Conservation (phyloP, 2,113 vertebrate genomes). For the Antechinus flavipes region DNA sequence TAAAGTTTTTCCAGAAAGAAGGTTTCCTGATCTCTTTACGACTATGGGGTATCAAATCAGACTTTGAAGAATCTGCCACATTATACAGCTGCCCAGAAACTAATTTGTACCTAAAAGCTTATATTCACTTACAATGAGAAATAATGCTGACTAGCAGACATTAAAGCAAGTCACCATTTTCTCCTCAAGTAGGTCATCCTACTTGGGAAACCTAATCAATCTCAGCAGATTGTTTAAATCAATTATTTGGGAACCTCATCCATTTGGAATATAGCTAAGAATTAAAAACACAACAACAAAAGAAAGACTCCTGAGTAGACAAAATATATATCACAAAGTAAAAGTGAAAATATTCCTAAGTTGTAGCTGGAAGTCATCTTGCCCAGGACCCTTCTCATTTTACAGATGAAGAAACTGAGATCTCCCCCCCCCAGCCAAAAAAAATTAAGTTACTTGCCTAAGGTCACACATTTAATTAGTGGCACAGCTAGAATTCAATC, state of each 20-base stretch:
- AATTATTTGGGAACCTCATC: neutral
- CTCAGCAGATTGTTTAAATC: neutral
- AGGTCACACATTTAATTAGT: neutral
- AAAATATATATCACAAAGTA: neutral
- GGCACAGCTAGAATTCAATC: neutral
- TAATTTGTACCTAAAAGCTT: conserved; percentile 29
- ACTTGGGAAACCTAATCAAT: conserved; percentile 33
- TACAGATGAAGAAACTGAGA: neutral
- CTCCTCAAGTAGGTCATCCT: conserved; percentile 23
- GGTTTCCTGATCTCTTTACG: neutral
- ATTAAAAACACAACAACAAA: neutral
- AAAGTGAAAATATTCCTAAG: neutral
- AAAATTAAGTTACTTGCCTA: neutral
- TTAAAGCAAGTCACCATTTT: neutral
- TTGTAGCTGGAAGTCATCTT: neutral
- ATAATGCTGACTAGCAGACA: neutral
- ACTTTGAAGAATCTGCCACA: neutral
- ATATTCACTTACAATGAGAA: neutral
- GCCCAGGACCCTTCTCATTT: neutral
- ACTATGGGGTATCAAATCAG: neutral
- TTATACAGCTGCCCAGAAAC: neutral
- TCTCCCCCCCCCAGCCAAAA: neutral
- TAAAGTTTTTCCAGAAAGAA: neutral
- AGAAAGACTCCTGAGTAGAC: neutral
- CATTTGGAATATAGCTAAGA: neutral